These are phyloP conservation scores for Paracanthobrama guichenoti DNA, from an alignment of 2,113 vertebrate species.

Conservation along the genomic window DNA sequence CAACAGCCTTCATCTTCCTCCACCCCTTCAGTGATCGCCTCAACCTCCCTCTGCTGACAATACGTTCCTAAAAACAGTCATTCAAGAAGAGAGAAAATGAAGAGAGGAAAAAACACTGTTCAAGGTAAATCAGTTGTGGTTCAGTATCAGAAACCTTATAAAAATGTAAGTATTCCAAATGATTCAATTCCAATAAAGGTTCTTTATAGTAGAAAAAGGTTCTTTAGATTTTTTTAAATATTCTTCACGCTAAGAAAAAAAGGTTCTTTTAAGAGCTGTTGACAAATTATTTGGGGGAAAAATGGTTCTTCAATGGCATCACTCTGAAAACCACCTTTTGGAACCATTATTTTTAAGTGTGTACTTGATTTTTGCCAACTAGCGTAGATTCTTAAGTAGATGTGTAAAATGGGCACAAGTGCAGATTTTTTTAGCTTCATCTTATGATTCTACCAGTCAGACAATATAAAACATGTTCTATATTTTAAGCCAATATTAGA, in stretches of 20 bases:
- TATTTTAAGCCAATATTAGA: background rate
- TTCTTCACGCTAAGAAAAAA: no score
- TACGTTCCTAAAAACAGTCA: slow-evolving; percentile 77
- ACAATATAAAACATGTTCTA: background rate
- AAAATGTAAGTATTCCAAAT: background rate
- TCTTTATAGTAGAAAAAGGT: no score
- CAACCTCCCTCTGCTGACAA: slow-evolving; percentile 92
- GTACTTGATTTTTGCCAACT: no score
- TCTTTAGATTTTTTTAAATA: no score
- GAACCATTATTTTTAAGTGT: no score
- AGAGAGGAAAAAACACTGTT: background rate
- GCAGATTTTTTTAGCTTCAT: background rate
- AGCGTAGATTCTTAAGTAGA: no score
- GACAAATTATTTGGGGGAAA: no score
- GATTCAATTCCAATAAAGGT: background rate
- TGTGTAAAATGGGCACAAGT: background rate
- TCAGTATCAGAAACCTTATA: background rate
- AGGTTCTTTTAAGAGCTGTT: no score
- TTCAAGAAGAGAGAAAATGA: background rate
- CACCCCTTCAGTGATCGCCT: slow-evolving; percentile 90
- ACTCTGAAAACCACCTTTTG: no score
- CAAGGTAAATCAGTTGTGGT: background rate
- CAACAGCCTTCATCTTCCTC: slow-evolving; percentile 93
- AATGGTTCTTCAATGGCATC: no score
- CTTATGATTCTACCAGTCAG: background rate